phyloP scores from a whole-genome alignment of 2,888 invertebrate genomes.

The Megamerina dolium region DNA sequence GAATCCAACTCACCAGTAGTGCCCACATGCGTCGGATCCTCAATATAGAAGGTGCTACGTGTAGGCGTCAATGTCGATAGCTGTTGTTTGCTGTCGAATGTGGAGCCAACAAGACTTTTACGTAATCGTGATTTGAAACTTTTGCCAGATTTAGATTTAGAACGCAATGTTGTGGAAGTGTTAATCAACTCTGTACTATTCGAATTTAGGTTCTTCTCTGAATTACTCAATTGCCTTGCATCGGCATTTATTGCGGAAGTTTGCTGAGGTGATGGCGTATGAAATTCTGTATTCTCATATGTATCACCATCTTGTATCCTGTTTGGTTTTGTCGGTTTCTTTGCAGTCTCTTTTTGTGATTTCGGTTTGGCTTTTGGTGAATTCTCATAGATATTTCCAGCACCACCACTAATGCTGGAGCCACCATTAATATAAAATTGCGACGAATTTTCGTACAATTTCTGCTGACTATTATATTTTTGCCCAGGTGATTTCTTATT shows the following conservation, averaged over 20 bases:
- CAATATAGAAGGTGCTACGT: conserved; percentile 67
- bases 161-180: conserved; percentile 30
- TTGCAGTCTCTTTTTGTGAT: conserved; percentile 18
- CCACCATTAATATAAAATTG: conserved; percentile 33
- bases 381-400: conserved; percentile 26
- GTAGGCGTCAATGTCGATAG: conserved; percentile 52
- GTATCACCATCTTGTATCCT: conserved; percentile 22
- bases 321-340: conserved; percentile 14
- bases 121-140: conserved; percentile 60
- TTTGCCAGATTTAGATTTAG: conserved; percentile 51
- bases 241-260: conserved; percentile 23
- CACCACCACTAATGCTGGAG: no score
- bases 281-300: conserved; percentile 38
- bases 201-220: conserved; percentile 48
- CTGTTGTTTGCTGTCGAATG: conserved; percentile 39
- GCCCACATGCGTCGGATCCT: conserved; percentile 57
- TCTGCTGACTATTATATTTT: conserved; percentile 33
- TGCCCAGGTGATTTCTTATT: conserved; percentile 40
- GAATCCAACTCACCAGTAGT: conserved; percentile 57
- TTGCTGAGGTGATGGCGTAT: conserved; percentile 24
- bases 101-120: conserved; percentile 50
- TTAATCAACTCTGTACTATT: conserved; percentile 25
- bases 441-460: conserved; percentile 43
- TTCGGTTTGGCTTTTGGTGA: conserved; percentile 22
- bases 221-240: conserved; percentile 31